These are phyloP conservation scores for Acanthosepion pharaonis DNA, from an alignment of 2,888 invertebrate genomes.

Conservation along the genomic window DNA sequence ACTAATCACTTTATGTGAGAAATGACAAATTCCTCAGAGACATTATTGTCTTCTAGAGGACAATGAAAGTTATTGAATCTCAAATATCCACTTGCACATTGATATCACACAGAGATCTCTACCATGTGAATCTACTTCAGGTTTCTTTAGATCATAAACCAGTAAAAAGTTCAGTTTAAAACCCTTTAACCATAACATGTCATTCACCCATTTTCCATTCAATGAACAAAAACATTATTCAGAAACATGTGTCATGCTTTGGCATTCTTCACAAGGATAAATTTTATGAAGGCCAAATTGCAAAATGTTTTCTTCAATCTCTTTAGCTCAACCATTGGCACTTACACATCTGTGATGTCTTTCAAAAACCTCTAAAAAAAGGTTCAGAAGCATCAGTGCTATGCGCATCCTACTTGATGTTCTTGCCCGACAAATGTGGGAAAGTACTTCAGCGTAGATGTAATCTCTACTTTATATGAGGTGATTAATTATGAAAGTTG, in stretches of 20 bases:
- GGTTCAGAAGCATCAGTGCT: not conserved
- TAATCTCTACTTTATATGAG: constrained; percentile 5
- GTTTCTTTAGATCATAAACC: not conserved
- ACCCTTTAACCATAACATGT: not conserved
- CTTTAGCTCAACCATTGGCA: not conserved
- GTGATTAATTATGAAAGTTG: constrained; percentile 6
- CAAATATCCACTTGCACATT: not conserved
- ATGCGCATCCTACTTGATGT: not conserved
- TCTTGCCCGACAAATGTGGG: not conserved
- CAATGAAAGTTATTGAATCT: not conserved
- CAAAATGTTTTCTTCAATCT: not conserved
- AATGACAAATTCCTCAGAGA: too few species aligned
- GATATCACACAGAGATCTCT: not conserved
- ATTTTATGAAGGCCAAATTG: not conserved
- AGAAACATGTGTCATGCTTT: not conserved
- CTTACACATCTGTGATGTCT: constrained; percentile 22
- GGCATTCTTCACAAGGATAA: not conserved
- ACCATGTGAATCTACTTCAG: not conserved
- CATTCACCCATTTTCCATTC: not conserved
- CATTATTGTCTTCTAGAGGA: too few species aligned
- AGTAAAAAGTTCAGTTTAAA: not conserved
- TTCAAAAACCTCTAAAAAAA: not conserved
- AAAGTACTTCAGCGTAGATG: not conserved
- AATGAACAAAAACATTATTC: not conserved
- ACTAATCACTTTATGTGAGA: too few species aligned